These are phyloP conservation scores for Bellardia pandia DNA, from an alignment of 2,888 invertebrate species.

Conservation along the genomic window DNA sequence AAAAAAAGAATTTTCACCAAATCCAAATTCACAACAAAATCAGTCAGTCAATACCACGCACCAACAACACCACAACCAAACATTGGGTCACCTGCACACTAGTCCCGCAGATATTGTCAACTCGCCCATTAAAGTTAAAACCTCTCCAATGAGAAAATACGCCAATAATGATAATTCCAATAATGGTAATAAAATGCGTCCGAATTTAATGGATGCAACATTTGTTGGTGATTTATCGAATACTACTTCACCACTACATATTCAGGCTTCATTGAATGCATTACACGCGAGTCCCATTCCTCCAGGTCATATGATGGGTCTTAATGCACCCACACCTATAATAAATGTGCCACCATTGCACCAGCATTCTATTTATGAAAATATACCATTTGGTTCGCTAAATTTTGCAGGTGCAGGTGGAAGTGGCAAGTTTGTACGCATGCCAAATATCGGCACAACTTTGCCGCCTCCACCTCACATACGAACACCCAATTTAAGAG, in stretches of 20 bases:
- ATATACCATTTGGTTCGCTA: conserved; percentile 45
- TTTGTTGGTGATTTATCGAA: conserved; percentile 60
- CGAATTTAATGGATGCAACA: conserved; percentile 56
- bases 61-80: conserved; percentile 52
- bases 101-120: conserved; percentile 61
- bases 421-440: conserved; percentile 57
- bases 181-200: conserved; percentile 55
- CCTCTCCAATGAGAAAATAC: conserved; percentile 66
- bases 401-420: conserved; percentile 43
- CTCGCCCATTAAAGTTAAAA: conserved; percentile 60
- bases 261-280: conserved; percentile 55
- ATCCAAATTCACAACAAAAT: conserved; percentile 56
- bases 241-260: conserved; percentile 61
- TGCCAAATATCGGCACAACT: conserved; percentile 57
- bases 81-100: conserved; percentile 50
- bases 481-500: conserved; percentile 64
- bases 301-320: conserved; percentile 51
- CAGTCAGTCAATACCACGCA: conserved; percentile 57
- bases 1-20: conserved; percentile 67
- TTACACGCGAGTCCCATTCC: conserved; percentile 65
- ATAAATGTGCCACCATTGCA: conserved; percentile 64
- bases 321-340: conserved; percentile 48
- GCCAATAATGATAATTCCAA: conserved; percentile 46
- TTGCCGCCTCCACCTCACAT: conserved; percentile 51
- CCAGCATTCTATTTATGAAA: conserved; percentile 54